phyloP scores from a whole-genome alignment of 2,797 vertebrate species.

The Allobates femoralis region DNA sequence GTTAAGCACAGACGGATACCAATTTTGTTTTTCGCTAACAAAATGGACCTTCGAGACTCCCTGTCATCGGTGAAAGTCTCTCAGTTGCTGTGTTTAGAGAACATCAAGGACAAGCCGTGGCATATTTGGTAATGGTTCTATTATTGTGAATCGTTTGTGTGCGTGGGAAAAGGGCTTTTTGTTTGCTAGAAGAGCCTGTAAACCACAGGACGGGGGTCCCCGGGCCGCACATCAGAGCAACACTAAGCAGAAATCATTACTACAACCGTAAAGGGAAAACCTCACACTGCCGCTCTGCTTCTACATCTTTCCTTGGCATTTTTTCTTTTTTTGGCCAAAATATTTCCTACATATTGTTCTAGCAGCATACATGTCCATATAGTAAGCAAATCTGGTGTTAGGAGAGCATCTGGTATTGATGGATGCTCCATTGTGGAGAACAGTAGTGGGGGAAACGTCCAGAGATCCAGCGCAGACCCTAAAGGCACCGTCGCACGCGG shows the following conservation, averaged over 20 bases:
- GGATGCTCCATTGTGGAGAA: not conserved
- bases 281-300: not conserved
- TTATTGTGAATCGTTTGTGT: slow-evolving; percentile 40
- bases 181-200: slow-evolving; percentile 36
- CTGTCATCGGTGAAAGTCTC: slow-evolving; percentile 96
- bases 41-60: slow-evolving; percentile 96
- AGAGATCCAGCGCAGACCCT: no score
- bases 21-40: slow-evolving; percentile 98
- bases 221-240: not conserved
- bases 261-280: not conserved
- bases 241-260: slow-evolving; percentile 12
- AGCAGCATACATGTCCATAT: not conserved
- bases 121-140: slow-evolving; percentile 89
- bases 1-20: slow-evolving; percentile 95
- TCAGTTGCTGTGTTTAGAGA: slow-evolving; percentile 93
- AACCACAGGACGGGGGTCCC: slow-evolving; percentile 10
- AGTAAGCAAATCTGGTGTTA: not conserved
- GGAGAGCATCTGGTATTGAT: not conserved
- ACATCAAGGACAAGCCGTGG: slow-evolving; percentile 98
- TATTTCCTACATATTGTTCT: not conserved
- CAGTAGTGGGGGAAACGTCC: no score
- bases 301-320: not conserved
- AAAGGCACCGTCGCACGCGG: no score
- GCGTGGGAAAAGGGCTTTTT: not conserved
- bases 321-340: no score